Percentiles rank a stretch among this genome's conserved stretches.
Evolutionary conservation across 92 coral and sea anemone species (phyloP).

Genomic region (Siderastrea siderea): DNA sequence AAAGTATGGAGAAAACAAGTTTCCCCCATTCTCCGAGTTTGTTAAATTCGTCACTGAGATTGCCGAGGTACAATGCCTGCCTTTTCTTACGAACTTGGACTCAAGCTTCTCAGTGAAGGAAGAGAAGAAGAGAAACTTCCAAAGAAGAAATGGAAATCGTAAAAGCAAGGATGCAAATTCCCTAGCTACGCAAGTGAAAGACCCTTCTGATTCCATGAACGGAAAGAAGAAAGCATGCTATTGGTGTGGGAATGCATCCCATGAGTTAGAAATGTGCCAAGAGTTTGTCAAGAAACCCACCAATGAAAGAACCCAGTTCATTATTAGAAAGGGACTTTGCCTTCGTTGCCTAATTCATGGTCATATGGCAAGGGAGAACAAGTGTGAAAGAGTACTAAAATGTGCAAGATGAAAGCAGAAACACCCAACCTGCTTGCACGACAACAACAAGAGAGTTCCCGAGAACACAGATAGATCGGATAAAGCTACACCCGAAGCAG

Average conservation of each 20-base stretch:
- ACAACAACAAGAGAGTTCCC: slow-evolving; percentile 15
- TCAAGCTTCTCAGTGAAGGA: neutral
- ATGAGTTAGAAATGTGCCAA: slow-evolving; percentile 24
- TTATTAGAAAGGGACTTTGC: slow-evolving; percentile 59
- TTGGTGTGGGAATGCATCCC: slow-evolving; percentile 16
- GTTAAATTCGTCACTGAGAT: slow-evolving; percentile 53
- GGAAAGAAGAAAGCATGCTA: slow-evolving; percentile 10
- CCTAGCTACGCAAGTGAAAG: slow-evolving; percentile 21
- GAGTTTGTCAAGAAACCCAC: slow-evolving; percentile 27
- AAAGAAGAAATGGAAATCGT: slow-evolving; percentile 2
- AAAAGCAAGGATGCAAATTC: slow-evolving; percentile 10
- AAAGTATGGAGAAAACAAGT: slow-evolving; percentile 57
- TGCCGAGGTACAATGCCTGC: slow-evolving; percentile 64
- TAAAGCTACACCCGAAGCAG: slow-evolving; percentile 19
- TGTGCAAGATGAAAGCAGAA: slow-evolving; percentile 50
- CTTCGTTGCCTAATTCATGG: slow-evolving; percentile 50
- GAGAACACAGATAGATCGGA: slow-evolving; percentile 9
- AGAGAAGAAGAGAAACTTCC: neutral
- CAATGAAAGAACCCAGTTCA: slow-evolving; percentile 50
- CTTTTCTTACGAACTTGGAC: slow-evolving; percentile 46
- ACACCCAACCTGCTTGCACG: slow-evolving; percentile 70
- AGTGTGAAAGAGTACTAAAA: slow-evolving; percentile 17
- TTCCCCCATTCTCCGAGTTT: slow-evolving; percentile 58
- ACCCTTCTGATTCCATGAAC: slow-evolving; percentile 22
- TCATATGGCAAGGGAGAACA: slow-evolving; percentile 72